These are phyloP conservation scores for Anarrhichthys ocellatus DNA, from an alignment of 2,113 vertebrate species.

Conservation along the genomic window DNA sequence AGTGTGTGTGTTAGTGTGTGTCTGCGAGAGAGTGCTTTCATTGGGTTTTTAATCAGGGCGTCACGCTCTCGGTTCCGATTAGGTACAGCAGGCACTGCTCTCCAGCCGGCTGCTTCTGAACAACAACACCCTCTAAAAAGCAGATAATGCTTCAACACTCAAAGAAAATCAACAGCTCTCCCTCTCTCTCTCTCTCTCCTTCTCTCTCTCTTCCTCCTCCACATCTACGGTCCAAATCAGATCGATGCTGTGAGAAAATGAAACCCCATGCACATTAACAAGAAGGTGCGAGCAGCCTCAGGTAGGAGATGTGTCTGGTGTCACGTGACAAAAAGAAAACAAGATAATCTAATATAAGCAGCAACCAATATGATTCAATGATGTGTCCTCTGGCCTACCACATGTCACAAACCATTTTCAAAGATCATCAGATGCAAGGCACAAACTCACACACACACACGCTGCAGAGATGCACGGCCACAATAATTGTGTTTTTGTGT, in stretches of 20 bases:
- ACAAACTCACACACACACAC: constrained; percentile 16
- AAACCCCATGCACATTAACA: constrained; percentile 46
- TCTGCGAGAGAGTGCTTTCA: constrained; percentile 45
- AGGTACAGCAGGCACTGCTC: constrained; percentile 69
- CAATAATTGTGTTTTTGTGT: constrained; percentile 59
- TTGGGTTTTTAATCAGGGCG: constrained; percentile 75
- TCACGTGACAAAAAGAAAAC: constrained; percentile 57
- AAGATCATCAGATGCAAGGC: constrained; percentile 41
- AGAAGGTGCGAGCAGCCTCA: constrained; percentile 55
- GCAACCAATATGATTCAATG: constrained; percentile 64
- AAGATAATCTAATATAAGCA: constrained; percentile 66
- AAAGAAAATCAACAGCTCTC: constrained; percentile 61
- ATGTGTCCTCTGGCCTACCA: constrained; percentile 61
- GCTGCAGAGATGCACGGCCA: constrained; percentile 2
- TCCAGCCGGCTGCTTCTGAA: constrained; percentile 68
- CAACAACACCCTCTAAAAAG: constrained; percentile 64
- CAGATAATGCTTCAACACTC: constrained; percentile 64
- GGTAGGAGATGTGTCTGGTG: constrained; percentile 57
- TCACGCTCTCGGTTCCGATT: constrained; percentile 70
- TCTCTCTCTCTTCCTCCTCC: background rate
- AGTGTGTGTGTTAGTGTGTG: background rate
- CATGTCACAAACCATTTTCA: constrained; percentile 67
- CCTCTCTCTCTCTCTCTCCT: background rate
- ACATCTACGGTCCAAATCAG: constrained; percentile 46
- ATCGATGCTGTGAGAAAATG: constrained; percentile 70